phyloP scores from a whole-genome alignment of 2,113 vertebrate species.

The Cebidichthys violaceus region DNA sequence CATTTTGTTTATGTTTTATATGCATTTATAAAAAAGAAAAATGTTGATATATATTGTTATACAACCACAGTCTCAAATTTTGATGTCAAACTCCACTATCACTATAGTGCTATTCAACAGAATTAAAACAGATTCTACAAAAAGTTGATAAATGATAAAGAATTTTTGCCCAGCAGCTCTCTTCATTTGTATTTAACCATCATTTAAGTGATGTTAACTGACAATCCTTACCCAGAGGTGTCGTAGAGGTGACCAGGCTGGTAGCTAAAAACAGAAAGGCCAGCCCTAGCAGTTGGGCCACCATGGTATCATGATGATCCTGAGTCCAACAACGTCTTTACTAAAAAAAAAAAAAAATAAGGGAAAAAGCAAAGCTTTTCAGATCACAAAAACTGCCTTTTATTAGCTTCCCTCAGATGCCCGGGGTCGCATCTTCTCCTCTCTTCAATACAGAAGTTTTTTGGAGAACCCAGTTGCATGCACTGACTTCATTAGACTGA shows the following conservation, averaged over 20 bases:
- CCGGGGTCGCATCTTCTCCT: neutral
- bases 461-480: slow-evolving; percentile 40
- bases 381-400: neutral
- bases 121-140: neutral
- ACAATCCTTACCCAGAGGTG: slow-evolving; percentile 58
- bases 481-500: slow-evolving; percentile 67
- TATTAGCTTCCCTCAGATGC: neutral
- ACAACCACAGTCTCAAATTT: neutral
- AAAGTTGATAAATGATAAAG: neutral
- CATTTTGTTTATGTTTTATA: neutral
- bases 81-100: neutral
- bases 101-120: no score
- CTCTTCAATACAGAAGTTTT: slow-evolving; percentile 10
- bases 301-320: slow-evolving; percentile 81
- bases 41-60: neutral
- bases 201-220: neutral
- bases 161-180: neutral
- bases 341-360: slow-evolving; percentile 20
- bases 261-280: slow-evolving; percentile 60
- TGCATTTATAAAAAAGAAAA: neutral
- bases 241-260: slow-evolving; percentile 16
- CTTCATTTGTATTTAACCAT: neutral
- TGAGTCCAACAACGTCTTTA: slow-evolving; percentile 48
- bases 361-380: neutral
- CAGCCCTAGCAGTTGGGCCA: slow-evolving; percentile 70